Base-by-base conservation (phyloP, 1,140 invertebrate species). In the Drosophila oshimai region DNA sequence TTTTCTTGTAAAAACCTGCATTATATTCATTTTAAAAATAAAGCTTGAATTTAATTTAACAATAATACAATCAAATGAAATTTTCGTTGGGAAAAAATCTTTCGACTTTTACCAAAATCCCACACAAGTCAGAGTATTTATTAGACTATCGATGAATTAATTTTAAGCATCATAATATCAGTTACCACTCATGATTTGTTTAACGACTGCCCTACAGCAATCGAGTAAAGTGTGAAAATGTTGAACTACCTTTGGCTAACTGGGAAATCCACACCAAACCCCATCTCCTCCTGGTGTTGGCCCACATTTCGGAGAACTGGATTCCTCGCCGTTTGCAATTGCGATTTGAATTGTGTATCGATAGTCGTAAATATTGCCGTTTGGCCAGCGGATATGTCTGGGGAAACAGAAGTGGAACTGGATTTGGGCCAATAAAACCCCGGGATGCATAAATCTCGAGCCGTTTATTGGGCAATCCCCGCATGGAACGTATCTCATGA, bases 381-480 rank as follows among this genome's bases (percentile, higher is more conserved):
- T 72, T 33, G 41, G 46, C 49, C 55, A 33, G 44, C 39, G 54
- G 77, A 53, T 42, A 54, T 65, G 31, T 7, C 54, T 34, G 36
- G 17, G 17, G 4, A 6, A 20, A 5, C 4, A 44, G 22, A 44
- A 49, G 29, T 49, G 60, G 22, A 53, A 62, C 45, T 50, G 55
- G 67, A 62, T 60, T 28, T 33, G 34, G 44, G 51, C 76, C 79
- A 80, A 75, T 81, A 80, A 80, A 79, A 74, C 64, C 55, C 18
- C 68, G 28, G 64, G 42, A 57, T 54, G 58, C 77, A 80, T 80
- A 75, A 83, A 83, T 83, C 68, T 68, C 36, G 15, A 62, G 36
- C 61, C 47, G 68, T 81, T 81, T 81, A 81, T 60, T 45, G 67
- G 58, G 4, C 33, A 42, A 51, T 51, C 20, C 3, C 18, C 9